Conservation (phyloP, 2,113 vertebrate species). For the Colistium nudipinnis region DNA sequence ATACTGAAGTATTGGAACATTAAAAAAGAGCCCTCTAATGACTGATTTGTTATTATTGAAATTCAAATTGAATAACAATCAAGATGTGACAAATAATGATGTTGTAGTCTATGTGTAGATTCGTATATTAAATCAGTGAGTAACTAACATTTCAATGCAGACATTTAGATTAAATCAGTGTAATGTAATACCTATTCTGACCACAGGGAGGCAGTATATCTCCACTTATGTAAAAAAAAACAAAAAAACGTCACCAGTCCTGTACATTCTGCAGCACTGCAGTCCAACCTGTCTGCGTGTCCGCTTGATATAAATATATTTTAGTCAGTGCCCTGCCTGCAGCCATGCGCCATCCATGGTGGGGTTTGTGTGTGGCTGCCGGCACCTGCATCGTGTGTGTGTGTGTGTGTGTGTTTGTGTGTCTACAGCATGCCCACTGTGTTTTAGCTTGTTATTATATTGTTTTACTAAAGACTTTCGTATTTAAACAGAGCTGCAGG, state of each 20-base stretch:
- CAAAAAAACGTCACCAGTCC: no score
- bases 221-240: conserved; percentile 1
- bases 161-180: background rate
- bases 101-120: no score
- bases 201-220: conserved; percentile 48
- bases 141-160: no score
- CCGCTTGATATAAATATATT: no score
- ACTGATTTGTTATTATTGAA: no score
- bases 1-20: no score
- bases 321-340: no score
- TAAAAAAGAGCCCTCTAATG: no score
- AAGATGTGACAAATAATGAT: no score
- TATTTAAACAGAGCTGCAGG: background rate
- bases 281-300: conserved; percentile 34
- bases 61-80: no score
- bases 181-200: background rate
- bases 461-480: conserved; percentile 1
- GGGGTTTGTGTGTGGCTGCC: no score
- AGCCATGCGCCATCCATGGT: conserved; percentile 19
- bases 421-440: conserved; percentile 14
- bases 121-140: no score
- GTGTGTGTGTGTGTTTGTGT: background rate
- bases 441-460: conserved; percentile 20
- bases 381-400: conserved; percentile 14
- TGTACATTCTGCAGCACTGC: conserved; percentile 58